Conservation (phyloP, 2,113 vertebrate species). For the Megaceryle maxima region DNA sequence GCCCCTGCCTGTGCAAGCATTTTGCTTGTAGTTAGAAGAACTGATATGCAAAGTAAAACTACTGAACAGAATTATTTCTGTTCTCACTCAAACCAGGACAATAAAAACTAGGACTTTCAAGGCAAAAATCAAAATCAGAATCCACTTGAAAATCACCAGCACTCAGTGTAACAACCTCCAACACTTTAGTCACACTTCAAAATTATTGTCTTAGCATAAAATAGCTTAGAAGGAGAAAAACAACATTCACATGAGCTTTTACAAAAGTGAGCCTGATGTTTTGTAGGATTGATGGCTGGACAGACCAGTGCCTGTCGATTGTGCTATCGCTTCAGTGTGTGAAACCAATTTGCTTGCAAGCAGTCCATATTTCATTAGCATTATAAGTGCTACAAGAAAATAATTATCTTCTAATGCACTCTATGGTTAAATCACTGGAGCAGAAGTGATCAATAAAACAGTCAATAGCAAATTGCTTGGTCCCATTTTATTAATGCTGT, state of each 20-base stretch:
- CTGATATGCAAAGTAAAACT: no score
- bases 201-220: not conserved
- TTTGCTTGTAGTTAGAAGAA: no score
- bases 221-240: not conserved
- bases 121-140: not conserved
- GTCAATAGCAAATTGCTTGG: not conserved
- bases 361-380: conserved; percentile 16
- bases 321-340: not conserved
- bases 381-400: conserved; percentile 36
- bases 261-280: not conserved
- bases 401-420: conserved; percentile 33
- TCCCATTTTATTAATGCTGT: not conserved
- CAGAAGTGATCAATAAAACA: conserved; percentile 20
- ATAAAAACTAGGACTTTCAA: not conserved
- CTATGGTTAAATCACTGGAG: conserved; percentile 9
- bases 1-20: no score
- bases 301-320: not conserved
- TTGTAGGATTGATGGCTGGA: not conserved
- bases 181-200: not conserved
- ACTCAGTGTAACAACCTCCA: not conserved
- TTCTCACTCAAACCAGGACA: no score
- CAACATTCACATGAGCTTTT: not conserved
- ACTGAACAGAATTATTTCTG: no score
- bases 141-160: not conserved
- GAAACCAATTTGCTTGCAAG: conserved; percentile 29